A percentile compares a stretch with the other conserved stretches of the same genome.
Conservation (phyloP, 2,888 invertebrate species). For the Drosophila nigritarsus region DNA sequence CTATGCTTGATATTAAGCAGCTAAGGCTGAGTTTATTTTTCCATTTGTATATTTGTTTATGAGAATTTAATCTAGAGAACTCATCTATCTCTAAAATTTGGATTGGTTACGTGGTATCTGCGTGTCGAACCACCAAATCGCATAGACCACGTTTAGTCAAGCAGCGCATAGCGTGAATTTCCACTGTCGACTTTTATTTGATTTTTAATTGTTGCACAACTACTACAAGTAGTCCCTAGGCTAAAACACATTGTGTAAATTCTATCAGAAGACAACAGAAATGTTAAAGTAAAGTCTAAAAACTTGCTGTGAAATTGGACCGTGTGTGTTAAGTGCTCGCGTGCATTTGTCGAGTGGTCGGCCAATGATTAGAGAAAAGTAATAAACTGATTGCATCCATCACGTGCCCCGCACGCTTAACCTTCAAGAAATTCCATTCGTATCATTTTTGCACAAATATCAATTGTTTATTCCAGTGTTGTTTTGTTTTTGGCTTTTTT, state of each 20-base stretch:
- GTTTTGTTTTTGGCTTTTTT: not conserved
- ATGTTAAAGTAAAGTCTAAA: not conserved
- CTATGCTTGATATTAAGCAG: not conserved
- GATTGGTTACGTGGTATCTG: not conserved
- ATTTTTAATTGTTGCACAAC: not conserved
- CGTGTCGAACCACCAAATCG: not conserved
- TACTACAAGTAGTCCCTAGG: not conserved
- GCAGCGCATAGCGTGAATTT: not conserved
- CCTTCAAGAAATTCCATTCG: conserved; percentile 12
- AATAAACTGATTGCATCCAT: conserved; percentile 20
- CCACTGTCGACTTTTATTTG: not conserved
- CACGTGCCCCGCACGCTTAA: conserved; percentile 67
- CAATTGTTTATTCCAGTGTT: conserved; percentile 44
- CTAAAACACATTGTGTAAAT: not conserved
- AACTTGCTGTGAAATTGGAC: not conserved
- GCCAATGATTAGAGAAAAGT: conserved; percentile 24
- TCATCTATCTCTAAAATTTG: not conserved
- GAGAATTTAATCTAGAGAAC: not conserved
- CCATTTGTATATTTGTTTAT: not conserved
- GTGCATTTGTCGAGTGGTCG: conserved; percentile 5
- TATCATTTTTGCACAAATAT: conserved; percentile 54
- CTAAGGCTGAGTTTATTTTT: not conserved
- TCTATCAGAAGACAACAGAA: not conserved
- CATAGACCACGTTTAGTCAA: not conserved
- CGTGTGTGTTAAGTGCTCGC: conserved; percentile 2